Percentiles rank a stretch among this genome's conserved stretches.
Conservation (phyloP, 2,888 invertebrate species). For the Melanotus villosus region DNA sequence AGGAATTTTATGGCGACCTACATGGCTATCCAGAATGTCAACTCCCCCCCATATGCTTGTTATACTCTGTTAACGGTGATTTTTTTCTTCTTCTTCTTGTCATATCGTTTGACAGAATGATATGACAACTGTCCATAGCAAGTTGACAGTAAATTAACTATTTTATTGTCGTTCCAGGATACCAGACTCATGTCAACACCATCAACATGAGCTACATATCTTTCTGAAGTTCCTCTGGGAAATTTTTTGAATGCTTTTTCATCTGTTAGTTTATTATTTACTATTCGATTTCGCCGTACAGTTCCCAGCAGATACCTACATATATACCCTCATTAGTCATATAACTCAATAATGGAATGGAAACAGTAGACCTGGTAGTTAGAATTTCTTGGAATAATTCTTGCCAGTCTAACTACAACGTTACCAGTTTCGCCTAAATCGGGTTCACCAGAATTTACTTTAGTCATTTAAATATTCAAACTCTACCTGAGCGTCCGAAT, state of each 20-base stretch:
- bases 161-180: too few species aligned
- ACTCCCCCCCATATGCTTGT: conserved; percentile 51
- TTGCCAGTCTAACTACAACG: too few species aligned
- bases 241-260: conserved; percentile 13
- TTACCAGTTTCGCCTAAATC: too few species aligned
- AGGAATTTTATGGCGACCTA: too few species aligned
- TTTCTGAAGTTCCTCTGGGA: conserved; percentile 50
- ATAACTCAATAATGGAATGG: conserved; percentile 53
- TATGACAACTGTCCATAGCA: too few species aligned
- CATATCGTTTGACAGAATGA: too few species aligned
- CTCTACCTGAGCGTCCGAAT: too few species aligned
- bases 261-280: too few species aligned
- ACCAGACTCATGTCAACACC: too few species aligned
- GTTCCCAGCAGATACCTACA: conserved; percentile 58
- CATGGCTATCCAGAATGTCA: conserved; percentile 35
- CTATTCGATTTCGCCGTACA: conserved; percentile 49
- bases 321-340: conserved; percentile 57
- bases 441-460: conserved; percentile 34
- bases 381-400: too few species aligned
- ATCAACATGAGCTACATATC: conserved; percentile 54
- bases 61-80: conserved; percentile 41
- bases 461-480: too few species aligned
- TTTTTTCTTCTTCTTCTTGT: conserved; percentile 39
- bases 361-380: conserved; percentile 60
- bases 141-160: too few species aligned